Conservation (phyloP, 2,797 vertebrate genomes). For the Perdix hodgsoniae region DNA sequence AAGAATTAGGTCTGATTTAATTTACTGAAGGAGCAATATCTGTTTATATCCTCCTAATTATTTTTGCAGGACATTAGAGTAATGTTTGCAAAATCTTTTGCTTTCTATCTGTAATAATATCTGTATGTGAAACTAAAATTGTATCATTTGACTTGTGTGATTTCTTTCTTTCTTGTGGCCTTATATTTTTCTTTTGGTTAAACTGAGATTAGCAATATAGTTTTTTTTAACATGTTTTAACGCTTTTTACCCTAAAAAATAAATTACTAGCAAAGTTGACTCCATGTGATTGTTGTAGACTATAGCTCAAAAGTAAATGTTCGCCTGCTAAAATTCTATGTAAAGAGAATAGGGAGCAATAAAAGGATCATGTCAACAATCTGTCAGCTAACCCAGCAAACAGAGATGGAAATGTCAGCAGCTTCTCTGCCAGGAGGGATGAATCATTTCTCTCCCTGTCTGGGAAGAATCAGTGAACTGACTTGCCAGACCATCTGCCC, state of each 20-base stretch:
- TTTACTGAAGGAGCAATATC: neutral
- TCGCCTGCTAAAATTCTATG: neutral
- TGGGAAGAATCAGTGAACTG: neutral
- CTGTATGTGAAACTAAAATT: neutral
- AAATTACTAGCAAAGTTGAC: neutral
- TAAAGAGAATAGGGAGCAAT: neutral
- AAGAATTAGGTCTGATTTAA: neutral
- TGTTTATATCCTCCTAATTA: neutral
- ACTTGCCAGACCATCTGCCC: neutral
- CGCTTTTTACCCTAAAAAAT: neutral
- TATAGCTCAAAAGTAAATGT: neutral
- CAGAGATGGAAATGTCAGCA: conserved; percentile 44
- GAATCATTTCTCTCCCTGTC: conserved; percentile 26
- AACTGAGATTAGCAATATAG: neutral
- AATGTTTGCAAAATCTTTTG: neutral
- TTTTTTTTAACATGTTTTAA: neutral
- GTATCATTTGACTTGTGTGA: neutral
- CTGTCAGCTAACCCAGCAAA: conserved; percentile 29
- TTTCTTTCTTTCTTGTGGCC: neutral
- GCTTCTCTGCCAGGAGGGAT: conserved; percentile 8
- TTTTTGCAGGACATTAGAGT: neutral
- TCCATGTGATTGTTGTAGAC: neutral
- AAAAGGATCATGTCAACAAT: conserved; percentile 31
- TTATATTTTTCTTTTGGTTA: neutral
- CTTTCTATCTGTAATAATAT: neutral